Evolutionary conservation across 2,113 vertebrate genomes (phyloP), one percentile per base, ranked within the genome.

Genomic region (Podiceps cristatus): DNA sequence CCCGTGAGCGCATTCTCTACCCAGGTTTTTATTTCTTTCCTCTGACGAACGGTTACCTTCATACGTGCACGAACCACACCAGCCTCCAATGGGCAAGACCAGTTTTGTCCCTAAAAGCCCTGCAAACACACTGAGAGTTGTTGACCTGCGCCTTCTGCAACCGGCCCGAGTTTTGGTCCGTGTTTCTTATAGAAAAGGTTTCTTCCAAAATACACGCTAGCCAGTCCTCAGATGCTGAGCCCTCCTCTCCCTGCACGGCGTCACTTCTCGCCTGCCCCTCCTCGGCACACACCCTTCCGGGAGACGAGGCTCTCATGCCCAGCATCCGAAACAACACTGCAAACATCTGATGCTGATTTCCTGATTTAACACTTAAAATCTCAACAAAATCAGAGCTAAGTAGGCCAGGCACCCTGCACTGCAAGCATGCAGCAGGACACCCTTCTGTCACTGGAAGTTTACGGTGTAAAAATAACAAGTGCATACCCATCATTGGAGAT

Each of bases 151-250:
- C 22, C 40, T 92, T 67, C 53, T 59, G 75, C 58, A 69, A 0
- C 16, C 37, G 53, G n/a, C 25, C 50, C 28, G 33, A 66, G 56
- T 81, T 81, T 87, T 62, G 60, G 76, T 56, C 50, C 0, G 0
- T 2, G 28, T 35, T 25, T 62, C 59, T 76, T 14, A 15, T 5
- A 64, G 37, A 22, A 86, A 63, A 86, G 7, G 18, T 56, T 64
- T 45, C 1, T 47, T 86, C 68, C 63, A 28, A 49, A 72, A 83
- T 7, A 42, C 2, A 5, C 1, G 4, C 4, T 2, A 0, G 3
- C 45, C 8, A 9, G 3, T 18, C 24, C 18, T 52, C 58, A 16
- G 18, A 59, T 2, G 4, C 49, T 10, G 23, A 91, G n/a, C 12
- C 15, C 1, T 28, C 75, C 59, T 40, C 10, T 37, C 45, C 16